Base-by-base conservation (phyloP, 2,888 invertebrate genomes). In the Odontothrips loti region DNA sequence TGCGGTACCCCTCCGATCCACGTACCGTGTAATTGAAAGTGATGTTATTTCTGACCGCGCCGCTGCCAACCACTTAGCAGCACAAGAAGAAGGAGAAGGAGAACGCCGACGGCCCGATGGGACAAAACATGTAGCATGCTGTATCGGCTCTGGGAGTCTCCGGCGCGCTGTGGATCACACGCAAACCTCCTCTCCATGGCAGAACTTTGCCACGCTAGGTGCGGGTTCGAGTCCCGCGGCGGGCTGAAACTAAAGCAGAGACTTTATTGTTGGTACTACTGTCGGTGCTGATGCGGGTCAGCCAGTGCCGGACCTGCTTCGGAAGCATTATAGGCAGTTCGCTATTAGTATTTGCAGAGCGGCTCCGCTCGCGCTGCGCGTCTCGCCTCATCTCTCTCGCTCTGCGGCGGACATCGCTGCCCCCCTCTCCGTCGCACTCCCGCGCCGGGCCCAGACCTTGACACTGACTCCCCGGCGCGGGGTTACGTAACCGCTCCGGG, bases 1-100 rank as follows among this genome's bases (percentile, higher is more conserved):
- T 20, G 12, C 51, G 15, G 51, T n/a, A n/a, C 58, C 58, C 11
- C 17, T 17, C 58, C 58, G 15, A 27, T 27, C 68, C 68, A 75
- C 68, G 68, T 75, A 27, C 68, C 68, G 68, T 27, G 27, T 75
- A 75, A 75, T 75, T 75, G 68, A 75, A 75, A 75, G 68, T 75
- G 68, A 75, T 75, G 68, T 75, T 75, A 75, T 75, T 75, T 75
- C 68, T 27, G 58, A 58, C 58, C 58, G n/a, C 58, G 58, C 58
- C 34, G 34, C n/a, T 58, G 27, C 68, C 68, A 27, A 27, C 68
- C 68, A 75, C 68, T 75, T 75, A 75, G 68, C 68, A 12, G 68
- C 68, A 12, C 58, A n/a, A 58, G 58, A 17, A 58, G 58, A 6
- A 43, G 34, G 34, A 43, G 34, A 6, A 43, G 34, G 6, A 6